Evolutionary conservation across 2,797 vertebrate species (phyloP).

Genomic region (Emys orbicularis): DNA sequence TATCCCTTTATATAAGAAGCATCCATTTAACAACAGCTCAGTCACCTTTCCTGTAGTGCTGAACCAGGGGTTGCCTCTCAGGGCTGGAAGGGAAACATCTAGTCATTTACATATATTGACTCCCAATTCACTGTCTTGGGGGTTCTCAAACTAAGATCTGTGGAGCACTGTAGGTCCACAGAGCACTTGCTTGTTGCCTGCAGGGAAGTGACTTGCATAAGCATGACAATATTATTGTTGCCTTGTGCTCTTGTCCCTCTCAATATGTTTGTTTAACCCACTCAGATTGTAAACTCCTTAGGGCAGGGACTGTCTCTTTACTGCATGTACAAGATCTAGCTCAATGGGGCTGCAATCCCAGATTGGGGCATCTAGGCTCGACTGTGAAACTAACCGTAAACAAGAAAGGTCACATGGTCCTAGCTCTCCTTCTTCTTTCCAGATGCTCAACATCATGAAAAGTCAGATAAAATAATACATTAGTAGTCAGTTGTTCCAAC

Average conservation of each 20-base stretch:
- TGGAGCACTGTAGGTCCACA: neutral
- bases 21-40: neutral
- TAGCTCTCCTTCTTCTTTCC: neutral
- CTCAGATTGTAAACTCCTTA: neutral
- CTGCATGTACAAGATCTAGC: neutral
- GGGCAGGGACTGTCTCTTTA: neutral
- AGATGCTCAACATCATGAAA: neutral
- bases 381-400: rapidly evolving
- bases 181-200: rapidly evolving
- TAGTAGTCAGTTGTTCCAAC: rapidly evolving
- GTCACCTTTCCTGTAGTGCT: neutral
- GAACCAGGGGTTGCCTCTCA: neutral
- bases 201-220: neutral
- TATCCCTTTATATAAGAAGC: neutral
- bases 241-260: neutral
- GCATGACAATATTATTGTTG: neutral
- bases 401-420: no score
- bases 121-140: neutral
- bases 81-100: neutral
- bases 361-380: rapidly evolving
- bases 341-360: neutral
- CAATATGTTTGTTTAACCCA: neutral
- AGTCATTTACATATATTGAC: neutral
- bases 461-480: neutral
- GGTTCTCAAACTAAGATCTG: neutral